These are phyloP conservation scores for Jordanella pulchra DNA, from an alignment of 2,797 vertebrate species.

Conservation along the genomic window DNA sequence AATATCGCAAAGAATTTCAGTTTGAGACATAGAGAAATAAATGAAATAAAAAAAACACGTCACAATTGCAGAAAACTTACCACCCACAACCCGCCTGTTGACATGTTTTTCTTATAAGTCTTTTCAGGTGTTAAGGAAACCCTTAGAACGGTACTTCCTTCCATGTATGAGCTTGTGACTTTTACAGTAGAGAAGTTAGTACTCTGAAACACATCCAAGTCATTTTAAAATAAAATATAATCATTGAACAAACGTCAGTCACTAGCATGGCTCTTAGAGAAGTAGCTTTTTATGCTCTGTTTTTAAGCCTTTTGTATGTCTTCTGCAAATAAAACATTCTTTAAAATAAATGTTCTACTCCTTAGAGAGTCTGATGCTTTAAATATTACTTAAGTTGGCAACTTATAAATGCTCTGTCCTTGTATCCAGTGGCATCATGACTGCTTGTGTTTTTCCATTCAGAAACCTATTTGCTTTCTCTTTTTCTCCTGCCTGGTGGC, in stretches of 20 bases:
- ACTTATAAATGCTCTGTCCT: conserved; percentile 20
- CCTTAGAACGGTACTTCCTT: conserved; percentile 57
- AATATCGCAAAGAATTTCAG: no score
- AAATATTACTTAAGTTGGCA: not conserved
- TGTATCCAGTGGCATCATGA: conserved; percentile 7
- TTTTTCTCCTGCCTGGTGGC: conserved; percentile 37
- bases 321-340: conserved; percentile 3
- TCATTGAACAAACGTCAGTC: not conserved
- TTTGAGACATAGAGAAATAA: no score
- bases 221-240: not conserved
- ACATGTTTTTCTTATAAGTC: no score
- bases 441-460: conserved; percentile 31
- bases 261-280: not conserved
- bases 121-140: no score
- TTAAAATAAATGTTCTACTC: not conserved
- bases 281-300: not conserved
- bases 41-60: no score
- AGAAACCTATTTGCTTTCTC: conserved; percentile 33
- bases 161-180: conserved; percentile 59
- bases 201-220: not conserved
- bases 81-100: conserved; percentile 10
- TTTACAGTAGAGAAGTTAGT: conserved; percentile 60
- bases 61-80: no score
- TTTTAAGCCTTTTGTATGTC: not conserved
- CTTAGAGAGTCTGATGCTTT: not conserved